phyloP scores from a whole-genome alignment of 2,113 vertebrate genomes.

The Anhinga anhinga region DNA sequence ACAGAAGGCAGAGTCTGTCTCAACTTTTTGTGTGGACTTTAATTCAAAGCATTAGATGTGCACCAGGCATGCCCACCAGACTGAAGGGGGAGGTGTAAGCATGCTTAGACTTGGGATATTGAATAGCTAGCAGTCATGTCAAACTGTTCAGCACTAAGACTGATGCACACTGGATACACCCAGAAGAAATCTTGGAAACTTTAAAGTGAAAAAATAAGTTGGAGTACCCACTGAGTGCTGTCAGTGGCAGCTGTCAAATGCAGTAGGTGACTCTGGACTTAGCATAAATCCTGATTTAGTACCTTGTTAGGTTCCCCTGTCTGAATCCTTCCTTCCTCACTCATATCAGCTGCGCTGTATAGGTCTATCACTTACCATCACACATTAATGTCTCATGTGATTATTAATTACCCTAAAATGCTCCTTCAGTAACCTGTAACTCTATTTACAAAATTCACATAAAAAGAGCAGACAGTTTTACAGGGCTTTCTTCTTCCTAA shows the following conservation, averaged over 20 bases:
- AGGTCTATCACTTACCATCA: neutral
- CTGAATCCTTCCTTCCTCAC: neutral
- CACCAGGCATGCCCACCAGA: neutral
- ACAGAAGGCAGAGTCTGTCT: neutral
- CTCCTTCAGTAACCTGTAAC: neutral
- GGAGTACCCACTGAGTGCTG: neutral
- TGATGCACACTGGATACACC: neutral
- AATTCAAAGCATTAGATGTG: neutral
- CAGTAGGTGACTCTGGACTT: neutral
- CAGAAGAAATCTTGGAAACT: neutral
- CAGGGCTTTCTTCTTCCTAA: neutral
- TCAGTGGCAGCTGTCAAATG: neutral
- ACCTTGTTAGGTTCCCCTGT: neutral
- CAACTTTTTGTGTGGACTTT: neutral
- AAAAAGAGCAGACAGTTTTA: neutral
- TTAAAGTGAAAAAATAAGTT: neutral
- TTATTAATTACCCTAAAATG: neutral
- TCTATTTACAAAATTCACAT: neutral
- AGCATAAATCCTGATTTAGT: neutral
- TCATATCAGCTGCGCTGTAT: neutral
- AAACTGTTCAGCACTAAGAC: neutral
- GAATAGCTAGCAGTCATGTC: neutral
- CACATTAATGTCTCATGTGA: neutral
- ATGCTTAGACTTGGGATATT: neutral
- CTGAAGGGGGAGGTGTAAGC: neutral